Conservation (phyloP, 2,113 vertebrate species). For the Tachysurus fulvidraco region DNA sequence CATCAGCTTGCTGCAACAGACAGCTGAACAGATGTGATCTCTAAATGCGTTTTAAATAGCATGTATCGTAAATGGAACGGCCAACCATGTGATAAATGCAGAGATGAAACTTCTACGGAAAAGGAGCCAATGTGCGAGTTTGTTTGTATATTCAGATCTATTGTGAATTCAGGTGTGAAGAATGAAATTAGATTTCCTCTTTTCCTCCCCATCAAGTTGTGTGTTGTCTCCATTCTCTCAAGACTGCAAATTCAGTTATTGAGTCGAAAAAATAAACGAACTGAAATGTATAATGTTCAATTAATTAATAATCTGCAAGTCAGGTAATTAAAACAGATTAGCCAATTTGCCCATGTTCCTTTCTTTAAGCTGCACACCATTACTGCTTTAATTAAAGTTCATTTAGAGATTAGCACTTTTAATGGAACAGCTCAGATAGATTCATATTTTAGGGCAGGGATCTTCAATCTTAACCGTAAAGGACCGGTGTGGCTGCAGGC, state of each 20-base stretch:
- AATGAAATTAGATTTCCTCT: slow-evolving; percentile 29
- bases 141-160: slow-evolving; percentile 41
- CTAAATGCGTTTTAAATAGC: slow-evolving; percentile 82
- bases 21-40: slow-evolving; percentile 75
- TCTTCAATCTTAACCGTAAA: not conserved
- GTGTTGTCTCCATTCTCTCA: slow-evolving; percentile 17
- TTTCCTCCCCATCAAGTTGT: not conserved
- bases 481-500: not conserved
- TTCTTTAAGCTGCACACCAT: slow-evolving; percentile 51
- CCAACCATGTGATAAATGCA: slow-evolving; percentile 44
- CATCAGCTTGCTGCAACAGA: slow-evolving; percentile 77
- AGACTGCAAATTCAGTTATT: slow-evolving; percentile 21
- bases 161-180: slow-evolving; percentile 32
- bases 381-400: slow-evolving; percentile 63
- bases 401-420: slow-evolving; percentile 53
- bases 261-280: slow-evolving; percentile 28
- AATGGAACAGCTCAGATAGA: slow-evolving; percentile 45
- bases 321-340: slow-evolving; percentile 57
- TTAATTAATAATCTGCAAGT: slow-evolving; percentile 54
- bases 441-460: slow-evolving; percentile 31
- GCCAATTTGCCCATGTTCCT: slow-evolving; percentile 52
- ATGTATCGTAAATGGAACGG: slow-evolving; percentile 73
- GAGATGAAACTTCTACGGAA: slow-evolving; percentile 1
- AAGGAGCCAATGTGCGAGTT: not conserved
- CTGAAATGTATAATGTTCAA: slow-evolving; percentile 42